Evolutionary conservation across 2,113 vertebrate genomes (phyloP).

Genomic region (Neolamprologus toae): DNA sequence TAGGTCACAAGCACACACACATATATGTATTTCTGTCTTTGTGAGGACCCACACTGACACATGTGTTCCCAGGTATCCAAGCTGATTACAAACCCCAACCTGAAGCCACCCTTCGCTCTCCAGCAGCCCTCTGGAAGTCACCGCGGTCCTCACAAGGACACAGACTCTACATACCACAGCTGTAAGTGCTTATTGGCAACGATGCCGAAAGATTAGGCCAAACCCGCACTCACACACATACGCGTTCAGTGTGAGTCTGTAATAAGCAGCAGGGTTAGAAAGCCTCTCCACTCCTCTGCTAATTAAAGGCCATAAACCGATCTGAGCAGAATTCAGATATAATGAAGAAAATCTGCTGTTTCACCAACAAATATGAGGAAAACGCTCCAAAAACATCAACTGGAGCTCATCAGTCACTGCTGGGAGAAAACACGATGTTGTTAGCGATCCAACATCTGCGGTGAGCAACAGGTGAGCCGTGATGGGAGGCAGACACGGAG

Average conservation of each 20-base stretch:
- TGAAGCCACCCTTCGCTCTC: accelerated
- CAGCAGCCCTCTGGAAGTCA: accelerated
- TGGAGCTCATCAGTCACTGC: neutral
- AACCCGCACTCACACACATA: neutral
- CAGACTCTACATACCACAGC: slow-evolving; percentile 5
- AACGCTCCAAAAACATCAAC: neutral
- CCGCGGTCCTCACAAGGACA: neutral
- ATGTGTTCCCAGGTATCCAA: neutral
- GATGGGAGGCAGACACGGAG: neutral
- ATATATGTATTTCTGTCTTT: neutral
- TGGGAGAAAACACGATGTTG: neutral
- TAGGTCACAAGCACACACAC: neutral
- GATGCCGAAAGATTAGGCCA: slow-evolving; percentile 12
- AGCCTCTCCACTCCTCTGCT: neutral
- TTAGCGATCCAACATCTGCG: neutral
- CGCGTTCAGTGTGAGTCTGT: neutral
- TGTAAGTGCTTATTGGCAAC: slow-evolving; percentile 36
- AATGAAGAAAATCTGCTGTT: slow-evolving; percentile 13
- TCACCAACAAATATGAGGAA: neutral
- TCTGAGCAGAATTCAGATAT: neutral
- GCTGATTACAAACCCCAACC: neutral
- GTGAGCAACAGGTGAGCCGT: neutral
- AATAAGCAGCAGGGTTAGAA: slow-evolving; percentile 25
- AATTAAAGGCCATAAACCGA: slow-evolving; percentile 35
- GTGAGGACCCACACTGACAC: neutral